Evolutionary conservation across 2,888 invertebrate species (phyloP), one percentile per base, ranked within the genome.

Genomic region (Coecobrya sp.): DNA sequence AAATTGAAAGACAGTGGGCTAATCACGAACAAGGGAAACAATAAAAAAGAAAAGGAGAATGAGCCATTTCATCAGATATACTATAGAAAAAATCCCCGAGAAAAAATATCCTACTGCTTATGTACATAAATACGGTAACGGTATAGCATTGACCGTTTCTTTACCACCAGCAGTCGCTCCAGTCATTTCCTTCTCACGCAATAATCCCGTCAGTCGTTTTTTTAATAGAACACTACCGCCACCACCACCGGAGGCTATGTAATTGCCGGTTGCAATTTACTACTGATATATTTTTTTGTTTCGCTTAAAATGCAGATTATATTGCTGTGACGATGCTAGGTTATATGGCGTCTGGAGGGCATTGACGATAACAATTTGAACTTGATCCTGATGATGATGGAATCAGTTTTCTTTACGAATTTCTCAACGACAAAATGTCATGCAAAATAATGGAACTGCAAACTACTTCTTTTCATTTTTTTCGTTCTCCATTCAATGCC

Each of bases 1-100:
- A 98, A 96, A 95, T 98, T 98, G 96, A 97, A 98, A 70, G 98
- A 97, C 84, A 97, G 96, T 2, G 98, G 98, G 95, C 98, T 84
- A 49, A 49, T 13, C 49, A 49, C 49, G 49, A 13, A 49, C 13
- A 84, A 76, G 55, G 73, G 68, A 84, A 84, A 76, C 62, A 79
- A 85, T 84, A 85, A 88, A 92, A 70, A 27, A 84, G 52, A n/a
- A n/a, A n/a, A 25, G n/a, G 45, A 52, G 4, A 22, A 30, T 30
- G n/a, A 10, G 65, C 36, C 19, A n/a, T 59, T 59, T 16, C n/a
- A n/a, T n/a, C n/a, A n/a, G 16, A 55, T n/a, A n/a, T n/a, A n/a
- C n/a, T n/a, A n/a, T 59, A 19, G n/a, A 59, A 59, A n/a, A 36
- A 36, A 36, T 36, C 36, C 2, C 3, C 2, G 36, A 36, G 36